Evolutionary conservation across 2,797 vertebrate genomes (phyloP), one percentile per base, ranked within the genome.

Genomic region (Pseudopleuronectes americanus): DNA sequence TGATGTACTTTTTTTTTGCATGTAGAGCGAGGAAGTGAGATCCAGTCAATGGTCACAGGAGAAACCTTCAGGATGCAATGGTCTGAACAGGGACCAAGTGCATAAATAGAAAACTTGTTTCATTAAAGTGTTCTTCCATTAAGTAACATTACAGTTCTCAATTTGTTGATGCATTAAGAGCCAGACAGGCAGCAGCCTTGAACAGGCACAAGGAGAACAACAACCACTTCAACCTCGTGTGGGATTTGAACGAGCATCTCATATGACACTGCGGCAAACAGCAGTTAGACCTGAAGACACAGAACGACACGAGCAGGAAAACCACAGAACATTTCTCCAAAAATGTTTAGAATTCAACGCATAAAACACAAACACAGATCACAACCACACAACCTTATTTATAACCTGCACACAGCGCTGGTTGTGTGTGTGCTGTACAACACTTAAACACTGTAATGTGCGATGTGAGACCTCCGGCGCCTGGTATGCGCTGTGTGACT

Each of bases 401-500:
- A 31, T 51, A 22, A 33, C 53, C 58, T 52, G 8, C 66, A 71
- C 67, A 77, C 54, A 33, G 31, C 9, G 8, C 31, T 9, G 36
- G 23, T 23, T 12, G 36, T 13, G 36, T 38, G 9, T 38, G 2
- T 38, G 36, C 9, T 13, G 36, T 12, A 12, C 36, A 38, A 38
- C 36, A 38, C 53, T 51, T 26, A 47, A 59, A 16, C 59, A 24
- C 61, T 51, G 33, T 49, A 41, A 19, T 68, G 60, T 71, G 63
- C 52, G 59, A 43, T 33, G 8, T 17, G 10, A 76, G 66, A 54
- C 57, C 61, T 76, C 16, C 48, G 49, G 57, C 67, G 66, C 51
- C 54, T 75, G 81, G 64, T 28, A 13, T 67, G 70, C 53, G 51
- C 26, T 26, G 57, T 59, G 52, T 71, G 80, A 84, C 64, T 81